Evolutionary conservation across 2,888 invertebrate species (phyloP).

Genomic region (Chymomyza fuscimana): DNA sequence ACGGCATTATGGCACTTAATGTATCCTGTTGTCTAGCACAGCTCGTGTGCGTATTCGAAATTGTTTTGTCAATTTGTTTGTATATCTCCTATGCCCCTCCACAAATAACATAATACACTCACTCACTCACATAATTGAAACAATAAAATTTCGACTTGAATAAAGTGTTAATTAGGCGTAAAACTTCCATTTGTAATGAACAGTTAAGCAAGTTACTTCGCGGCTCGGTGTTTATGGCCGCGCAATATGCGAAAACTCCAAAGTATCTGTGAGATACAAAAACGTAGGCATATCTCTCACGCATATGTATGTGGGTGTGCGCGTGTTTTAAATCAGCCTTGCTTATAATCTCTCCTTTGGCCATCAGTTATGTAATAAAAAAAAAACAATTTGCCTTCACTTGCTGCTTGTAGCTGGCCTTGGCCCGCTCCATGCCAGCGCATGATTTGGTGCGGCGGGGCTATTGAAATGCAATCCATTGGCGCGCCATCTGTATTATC

Average conservation of each 20-base stretch:
- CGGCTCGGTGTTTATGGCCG: constrained; percentile 53
- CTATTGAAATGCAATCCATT: constrained; percentile 62
- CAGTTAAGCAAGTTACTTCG: constrained; percentile 26
- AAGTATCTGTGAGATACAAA: constrained; percentile 50
- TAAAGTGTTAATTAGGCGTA: constrained; percentile 74
- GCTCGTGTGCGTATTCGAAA: constrained; percentile 41
- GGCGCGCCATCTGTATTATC: constrained; percentile 72
- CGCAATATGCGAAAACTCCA: constrained; percentile 58
- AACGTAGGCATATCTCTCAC: constrained; percentile 1
- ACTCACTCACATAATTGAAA: constrained; percentile 58
- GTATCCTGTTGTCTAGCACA: constrained; percentile 29
- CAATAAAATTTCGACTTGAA: constrained; percentile 64
- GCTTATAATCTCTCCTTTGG: constrained; percentile 43
- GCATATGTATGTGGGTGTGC: constrained; percentile 4
- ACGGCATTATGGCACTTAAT: constrained; percentile 32
- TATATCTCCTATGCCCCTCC: constrained; percentile 9
- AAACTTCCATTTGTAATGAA: constrained; percentile 55
- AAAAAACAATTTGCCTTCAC: constrained; percentile 57
- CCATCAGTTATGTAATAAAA: constrained; percentile 65
- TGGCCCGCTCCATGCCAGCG: neutral
- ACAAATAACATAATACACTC: constrained; percentile 5
- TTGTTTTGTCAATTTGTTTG: constrained; percentile 55
- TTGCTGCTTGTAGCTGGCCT: constrained; percentile 24
- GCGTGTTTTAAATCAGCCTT: constrained; percentile 26
- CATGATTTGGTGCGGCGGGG: constrained; percentile 22